A percentile compares a stretch with the other conserved stretches of the same genome.
These are phyloP conservation scores for Fragum sueziense DNA, from an alignment of 2,888 invertebrate genomes.

Conservation along the genomic window DNA sequence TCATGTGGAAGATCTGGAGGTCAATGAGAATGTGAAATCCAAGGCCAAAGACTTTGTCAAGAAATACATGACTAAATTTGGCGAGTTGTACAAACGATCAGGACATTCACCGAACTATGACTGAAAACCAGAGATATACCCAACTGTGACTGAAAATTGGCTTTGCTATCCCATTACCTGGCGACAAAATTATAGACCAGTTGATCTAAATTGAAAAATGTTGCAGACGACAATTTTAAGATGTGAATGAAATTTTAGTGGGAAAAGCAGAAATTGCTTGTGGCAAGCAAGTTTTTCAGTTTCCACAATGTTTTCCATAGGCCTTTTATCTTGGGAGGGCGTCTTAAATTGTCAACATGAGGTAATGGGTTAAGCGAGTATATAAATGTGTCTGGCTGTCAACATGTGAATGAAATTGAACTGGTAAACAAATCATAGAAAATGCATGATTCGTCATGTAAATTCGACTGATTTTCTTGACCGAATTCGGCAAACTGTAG, in stretches of 20 bases:
- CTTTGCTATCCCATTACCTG: not conserved
- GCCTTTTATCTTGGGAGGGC: no score
- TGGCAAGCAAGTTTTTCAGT: not conserved
- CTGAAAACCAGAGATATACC: slow-evolving; percentile 13
- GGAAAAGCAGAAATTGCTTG: not conserved
- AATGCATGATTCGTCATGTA: no score
- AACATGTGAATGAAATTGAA: no score
- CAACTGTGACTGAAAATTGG: not conserved
- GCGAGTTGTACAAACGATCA: slow-evolving; percentile 86
- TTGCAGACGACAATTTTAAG: not conserved
- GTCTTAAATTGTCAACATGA: no score
- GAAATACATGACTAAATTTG: slow-evolving; percentile 98
- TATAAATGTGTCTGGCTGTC: no score
- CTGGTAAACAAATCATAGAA: no score
- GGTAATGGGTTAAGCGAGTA: no score
- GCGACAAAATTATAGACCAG: slow-evolving; percentile 1
- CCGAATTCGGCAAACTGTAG: no score
- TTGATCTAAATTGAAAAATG: not conserved
- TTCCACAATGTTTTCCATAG: no score
- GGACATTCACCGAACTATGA: slow-evolving; percentile 58
- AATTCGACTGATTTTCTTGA: no score
- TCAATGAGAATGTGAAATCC: slow-evolving; percentile 94
- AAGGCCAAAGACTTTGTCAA: slow-evolving; percentile 97
- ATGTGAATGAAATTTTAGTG: not conserved
- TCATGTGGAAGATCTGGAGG: slow-evolving; percentile 91